A percentile compares a stretch with the other conserved stretches of the same genome.
Evolutionary conservation across 2,888 invertebrate genomes (phyloP).

Genomic region (Teleogryllus oceanicus): DNA sequence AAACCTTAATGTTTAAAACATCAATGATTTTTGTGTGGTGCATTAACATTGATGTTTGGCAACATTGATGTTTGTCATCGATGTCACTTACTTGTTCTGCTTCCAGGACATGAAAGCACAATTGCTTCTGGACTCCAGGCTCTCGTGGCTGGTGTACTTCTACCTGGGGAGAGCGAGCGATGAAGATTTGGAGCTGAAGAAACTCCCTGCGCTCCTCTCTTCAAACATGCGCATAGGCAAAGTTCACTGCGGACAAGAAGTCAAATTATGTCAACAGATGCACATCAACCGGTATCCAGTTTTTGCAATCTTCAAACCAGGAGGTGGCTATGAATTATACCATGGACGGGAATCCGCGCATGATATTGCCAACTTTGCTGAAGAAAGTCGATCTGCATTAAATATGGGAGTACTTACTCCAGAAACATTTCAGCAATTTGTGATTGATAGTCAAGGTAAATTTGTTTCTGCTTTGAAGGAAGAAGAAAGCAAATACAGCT

Average conservation of each 20-base stretch:
- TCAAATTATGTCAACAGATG: conserved; percentile 56
- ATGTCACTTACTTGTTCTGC: too few species aligned
- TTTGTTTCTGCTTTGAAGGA: conserved; percentile 45
- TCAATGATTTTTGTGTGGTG: too few species aligned
- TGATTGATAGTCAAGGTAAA: neutral
- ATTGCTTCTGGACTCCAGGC: conserved; percentile 44
- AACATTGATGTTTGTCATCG: too few species aligned
- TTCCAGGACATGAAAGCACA: conserved; percentile 44
- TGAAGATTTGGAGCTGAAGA: conserved; percentile 57
- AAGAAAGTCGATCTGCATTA: conserved; percentile 56
- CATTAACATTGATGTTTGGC: too few species aligned
- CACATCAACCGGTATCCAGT: conserved; percentile 60
- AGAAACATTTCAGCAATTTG: conserved; percentile 54
- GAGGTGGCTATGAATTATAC: conserved; percentile 71
- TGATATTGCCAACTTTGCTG: conserved; percentile 61
- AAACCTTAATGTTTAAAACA: too few species aligned
- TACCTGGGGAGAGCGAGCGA: conserved; percentile 54
- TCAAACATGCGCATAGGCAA: conserved; percentile 55
- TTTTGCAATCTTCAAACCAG: conserved; percentile 70
- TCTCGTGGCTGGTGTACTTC: conserved; percentile 57
- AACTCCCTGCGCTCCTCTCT: conserved; percentile 57
- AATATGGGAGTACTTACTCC: conserved; percentile 62
- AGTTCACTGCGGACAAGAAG: conserved; percentile 59
- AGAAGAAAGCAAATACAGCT: conserved; percentile 40
- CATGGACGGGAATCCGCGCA: conserved; percentile 60